Conservation (phyloP, 2,113 vertebrate species). For the Dromiciops gliroides region DNA sequence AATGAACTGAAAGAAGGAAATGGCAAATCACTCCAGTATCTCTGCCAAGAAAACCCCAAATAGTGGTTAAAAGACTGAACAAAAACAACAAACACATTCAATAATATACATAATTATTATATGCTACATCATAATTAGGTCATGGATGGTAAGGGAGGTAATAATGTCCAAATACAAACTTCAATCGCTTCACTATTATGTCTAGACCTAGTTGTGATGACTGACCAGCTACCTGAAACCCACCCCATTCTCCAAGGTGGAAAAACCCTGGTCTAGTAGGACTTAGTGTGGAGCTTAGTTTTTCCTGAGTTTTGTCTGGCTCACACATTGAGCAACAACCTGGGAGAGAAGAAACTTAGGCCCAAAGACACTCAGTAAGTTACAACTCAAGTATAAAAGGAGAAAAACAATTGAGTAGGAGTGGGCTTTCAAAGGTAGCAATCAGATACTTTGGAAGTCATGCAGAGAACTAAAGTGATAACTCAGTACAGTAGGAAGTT, state of each 20-base stretch:
- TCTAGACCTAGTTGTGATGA: neutral
- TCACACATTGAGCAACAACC: neutral
- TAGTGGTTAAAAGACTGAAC: slow-evolving; percentile 7
- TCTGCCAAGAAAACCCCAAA: neutral
- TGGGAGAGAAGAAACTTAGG: neutral
- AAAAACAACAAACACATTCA: neutral
- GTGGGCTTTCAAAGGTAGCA: neutral
- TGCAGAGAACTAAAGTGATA: neutral
- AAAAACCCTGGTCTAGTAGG: neutral
- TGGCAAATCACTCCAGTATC: neutral
- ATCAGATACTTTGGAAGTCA: neutral
- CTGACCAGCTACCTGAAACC: neutral
- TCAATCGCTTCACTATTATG: slow-evolving; percentile 1
- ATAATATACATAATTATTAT: neutral
- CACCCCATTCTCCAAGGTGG: neutral
- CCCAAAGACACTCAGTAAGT: no score
- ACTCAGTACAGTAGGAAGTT: neutral
- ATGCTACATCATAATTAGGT: slow-evolving; percentile 13
- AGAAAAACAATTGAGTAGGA: neutral
- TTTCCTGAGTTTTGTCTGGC: neutral
- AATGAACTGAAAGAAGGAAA: neutral
- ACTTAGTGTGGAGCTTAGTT: neutral
- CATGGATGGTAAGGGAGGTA: neutral
- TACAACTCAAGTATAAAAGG: neutral
- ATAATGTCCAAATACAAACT: neutral